Evolutionary conservation across 1,140 invertebrate genomes (phyloP).

Genomic region (Orchesella cincta): DNA sequence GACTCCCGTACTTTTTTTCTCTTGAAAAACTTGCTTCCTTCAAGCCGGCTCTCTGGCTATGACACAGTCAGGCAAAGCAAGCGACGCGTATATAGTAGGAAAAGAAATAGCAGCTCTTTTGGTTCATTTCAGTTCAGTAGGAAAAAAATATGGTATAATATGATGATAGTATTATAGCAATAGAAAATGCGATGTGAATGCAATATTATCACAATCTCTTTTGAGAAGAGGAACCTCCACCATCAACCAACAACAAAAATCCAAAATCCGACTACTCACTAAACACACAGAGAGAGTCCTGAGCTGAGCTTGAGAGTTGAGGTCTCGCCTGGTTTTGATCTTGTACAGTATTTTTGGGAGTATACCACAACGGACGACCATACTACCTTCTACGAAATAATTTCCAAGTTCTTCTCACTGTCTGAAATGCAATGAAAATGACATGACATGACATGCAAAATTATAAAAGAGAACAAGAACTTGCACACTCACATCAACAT

Average conservation of each 20-base stretch:
- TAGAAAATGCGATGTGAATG: constrained; percentile 1
- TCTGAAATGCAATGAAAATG: not conserved
- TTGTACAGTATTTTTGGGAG: not conserved
- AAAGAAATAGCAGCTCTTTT: too few species aligned
- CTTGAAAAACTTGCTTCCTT: not conserved
- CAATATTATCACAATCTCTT: constrained; percentile 4
- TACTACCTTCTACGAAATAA: not conserved
- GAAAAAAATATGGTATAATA: not conserved
- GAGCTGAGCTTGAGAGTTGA: not conserved
- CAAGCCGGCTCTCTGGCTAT: not conserved
- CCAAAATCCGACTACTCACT: constrained; percentile 2
- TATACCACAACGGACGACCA: not conserved
- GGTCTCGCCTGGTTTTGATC: constrained; percentile 23
- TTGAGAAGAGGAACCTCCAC: not conserved
- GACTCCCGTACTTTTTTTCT: not conserved
- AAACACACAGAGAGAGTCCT: not conserved
- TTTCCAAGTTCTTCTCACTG: not conserved
- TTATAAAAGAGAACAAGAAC: too few species aligned
- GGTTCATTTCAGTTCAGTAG: constrained; percentile 9
- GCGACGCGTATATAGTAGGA: too few species aligned
- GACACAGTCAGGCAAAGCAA: not conserved
- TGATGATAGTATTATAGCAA: not conserved
- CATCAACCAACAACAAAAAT: not conserved
- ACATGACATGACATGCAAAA: constrained; percentile 27
- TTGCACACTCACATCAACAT: too few species aligned